These are phyloP conservation scores for Macquaria australasica DNA, from an alignment of 2,113 vertebrate genomes.

Conservation along the genomic window DNA sequence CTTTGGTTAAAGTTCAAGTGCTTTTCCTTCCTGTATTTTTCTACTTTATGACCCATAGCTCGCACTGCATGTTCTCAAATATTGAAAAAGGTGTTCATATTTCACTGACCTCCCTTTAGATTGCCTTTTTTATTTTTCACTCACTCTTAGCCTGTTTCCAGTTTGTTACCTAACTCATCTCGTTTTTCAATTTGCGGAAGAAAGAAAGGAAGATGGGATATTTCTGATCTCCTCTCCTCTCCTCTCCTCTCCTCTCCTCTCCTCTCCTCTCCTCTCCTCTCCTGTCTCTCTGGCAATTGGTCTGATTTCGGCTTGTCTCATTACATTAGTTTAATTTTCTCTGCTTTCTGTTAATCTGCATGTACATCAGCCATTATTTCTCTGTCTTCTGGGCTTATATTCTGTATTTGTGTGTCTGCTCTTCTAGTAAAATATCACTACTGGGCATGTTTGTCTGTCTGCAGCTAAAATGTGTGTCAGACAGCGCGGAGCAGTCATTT, in stretches of 20 bases:
- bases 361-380: not conserved
- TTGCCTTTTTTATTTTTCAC: not conserved
- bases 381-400: constrained; percentile 1
- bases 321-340: constrained; percentile 4
- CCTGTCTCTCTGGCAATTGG: not conserved
- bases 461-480: constrained; percentile 55
- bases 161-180: not conserved
- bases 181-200: not conserved
- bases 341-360: not conserved
- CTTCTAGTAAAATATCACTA: constrained; percentile 24
- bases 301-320: constrained; percentile 6
- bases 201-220: not conserved
- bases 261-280: too few species aligned
- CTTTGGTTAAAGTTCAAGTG: constrained; percentile 11
- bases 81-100: constrained; percentile 19
- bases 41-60: not conserved
- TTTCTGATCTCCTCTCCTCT: not conserved
- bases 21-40: constrained; percentile 30
- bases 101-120: constrained; percentile 3
- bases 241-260: too few species aligned
- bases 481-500: constrained; percentile 35
- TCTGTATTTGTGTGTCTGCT: constrained; percentile 5
- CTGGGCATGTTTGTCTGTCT: constrained; percentile 45
- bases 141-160: not conserved
- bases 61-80: not conserved